A percentile compares a stretch with the other conserved stretches of the same genome.
Evolutionary conservation across 2,797 vertebrate genomes (phyloP).

Genomic region (Pseudomugil tenellus): DNA sequence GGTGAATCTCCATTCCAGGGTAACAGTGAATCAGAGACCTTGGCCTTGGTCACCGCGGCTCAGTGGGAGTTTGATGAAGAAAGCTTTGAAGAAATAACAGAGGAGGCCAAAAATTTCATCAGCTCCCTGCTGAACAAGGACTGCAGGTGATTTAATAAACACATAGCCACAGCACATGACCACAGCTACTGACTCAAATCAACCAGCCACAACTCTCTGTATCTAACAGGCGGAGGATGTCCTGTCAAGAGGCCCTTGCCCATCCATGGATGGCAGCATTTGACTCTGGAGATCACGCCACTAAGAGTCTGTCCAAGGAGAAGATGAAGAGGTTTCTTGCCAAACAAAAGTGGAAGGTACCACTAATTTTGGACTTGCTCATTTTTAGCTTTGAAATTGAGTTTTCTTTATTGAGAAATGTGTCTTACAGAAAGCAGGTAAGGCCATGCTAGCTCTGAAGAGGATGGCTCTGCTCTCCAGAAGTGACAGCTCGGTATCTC

Average conservation of each 20-base stretch:
- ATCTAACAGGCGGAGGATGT: conserved; percentile 80
- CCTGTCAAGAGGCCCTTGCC: conserved; percentile 78
- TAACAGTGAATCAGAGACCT: conserved; percentile 84
- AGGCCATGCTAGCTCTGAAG: conserved; percentile 88
- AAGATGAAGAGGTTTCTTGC: conserved; percentile 89
- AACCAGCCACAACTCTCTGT: neutral
- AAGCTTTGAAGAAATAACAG: conserved; percentile 86
- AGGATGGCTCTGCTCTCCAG: conserved; percentile 86
- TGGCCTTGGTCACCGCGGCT: conserved; percentile 86
- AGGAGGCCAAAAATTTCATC: conserved; percentile 88
- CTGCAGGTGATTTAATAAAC: conserved; percentile 69
- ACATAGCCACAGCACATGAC: too few species aligned
- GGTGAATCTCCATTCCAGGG: conserved; percentile 92
- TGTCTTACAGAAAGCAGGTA: conserved; percentile 83
- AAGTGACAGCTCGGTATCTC: conserved; percentile 60
- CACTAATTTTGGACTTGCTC: neutral
- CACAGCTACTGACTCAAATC: neutral
- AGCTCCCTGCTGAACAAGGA: conserved; percentile 86
- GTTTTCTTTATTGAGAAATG: neutral
- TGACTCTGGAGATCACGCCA: conserved; percentile 55
- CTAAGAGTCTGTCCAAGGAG: conserved; percentile 85
- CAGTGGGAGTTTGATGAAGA: conserved; percentile 89
- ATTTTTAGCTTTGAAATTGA: neutral
- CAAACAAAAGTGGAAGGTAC: conserved; percentile 90
- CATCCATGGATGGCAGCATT: conserved; percentile 86